Evolutionary conservation across 2,797 vertebrate species (phyloP).

Genomic region (Sitta carolinensis): DNA sequence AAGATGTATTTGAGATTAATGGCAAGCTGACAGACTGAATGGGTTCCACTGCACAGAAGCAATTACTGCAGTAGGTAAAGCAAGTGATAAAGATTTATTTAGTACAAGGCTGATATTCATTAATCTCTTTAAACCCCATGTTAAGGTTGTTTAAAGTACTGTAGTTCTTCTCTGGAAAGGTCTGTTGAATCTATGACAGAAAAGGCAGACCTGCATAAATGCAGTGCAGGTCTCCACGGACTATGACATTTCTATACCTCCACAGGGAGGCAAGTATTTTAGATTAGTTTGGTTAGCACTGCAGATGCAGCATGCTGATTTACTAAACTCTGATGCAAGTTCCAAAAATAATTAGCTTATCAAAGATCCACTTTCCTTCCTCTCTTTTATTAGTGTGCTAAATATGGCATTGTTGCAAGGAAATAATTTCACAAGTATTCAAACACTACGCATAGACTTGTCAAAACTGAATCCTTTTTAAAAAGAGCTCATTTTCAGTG

Average conservation of each 20-base stretch:
- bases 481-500: background rate
- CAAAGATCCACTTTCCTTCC: slow-evolving; percentile 66
- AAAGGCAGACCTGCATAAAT: slow-evolving; percentile 73
- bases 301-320: slow-evolving; percentile 75
- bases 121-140: slow-evolving; percentile 65
- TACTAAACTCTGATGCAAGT: slow-evolving; percentile 71
- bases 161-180: slow-evolving; percentile 66
- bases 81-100: slow-evolving; percentile 62
- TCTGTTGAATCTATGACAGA: slow-evolving; percentile 69
- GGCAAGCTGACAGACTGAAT: slow-evolving; percentile 36
- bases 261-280: slow-evolving; percentile 71
- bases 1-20: slow-evolving; percentile 52
- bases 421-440: slow-evolving; percentile 5
- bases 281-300: slow-evolving; percentile 78
- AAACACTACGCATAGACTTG: slow-evolving; percentile 10
- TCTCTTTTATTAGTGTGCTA: slow-evolving; percentile 57
- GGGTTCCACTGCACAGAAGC: slow-evolving; percentile 15
- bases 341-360: slow-evolving; percentile 76
- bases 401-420: slow-evolving; percentile 40
- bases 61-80: slow-evolving; percentile 45
- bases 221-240: slow-evolving; percentile 67
- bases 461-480: background rate
- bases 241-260: slow-evolving; percentile 75
- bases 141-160: slow-evolving; percentile 70
- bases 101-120: slow-evolving; percentile 65